phyloP scores from a whole-genome alignment of 1,140 invertebrate genomes.

The Rhyacophila brunnea region DNA sequence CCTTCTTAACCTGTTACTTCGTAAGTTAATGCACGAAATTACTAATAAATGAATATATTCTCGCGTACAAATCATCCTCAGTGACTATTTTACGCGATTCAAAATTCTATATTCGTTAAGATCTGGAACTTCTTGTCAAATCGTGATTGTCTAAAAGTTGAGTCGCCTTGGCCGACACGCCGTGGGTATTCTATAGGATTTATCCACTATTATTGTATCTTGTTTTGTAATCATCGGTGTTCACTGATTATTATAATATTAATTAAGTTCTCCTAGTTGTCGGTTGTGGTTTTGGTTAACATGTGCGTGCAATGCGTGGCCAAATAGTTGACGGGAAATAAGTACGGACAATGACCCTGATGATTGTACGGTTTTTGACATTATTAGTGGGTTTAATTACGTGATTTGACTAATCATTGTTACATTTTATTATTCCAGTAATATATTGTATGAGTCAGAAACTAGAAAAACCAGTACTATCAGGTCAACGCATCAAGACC shows the following conservation, averaged over 20 bases:
- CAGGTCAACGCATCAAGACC: slow-evolving; percentile 99
- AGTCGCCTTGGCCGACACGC: too few species aligned
- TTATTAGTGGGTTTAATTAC: not conserved
- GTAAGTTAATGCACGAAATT: slow-evolving; percentile 42
- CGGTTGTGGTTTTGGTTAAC: not conserved
- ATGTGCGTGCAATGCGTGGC: slow-evolving; percentile 15
- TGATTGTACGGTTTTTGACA: slow-evolving; percentile 6
- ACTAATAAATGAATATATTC: too few species aligned
- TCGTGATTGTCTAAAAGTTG: too few species aligned
- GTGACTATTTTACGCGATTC: too few species aligned
- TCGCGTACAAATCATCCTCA: too few species aligned
- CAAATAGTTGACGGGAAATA: slow-evolving; percentile 5
- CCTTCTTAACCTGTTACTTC: slow-evolving; percentile 56
- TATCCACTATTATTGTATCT: too few species aligned
- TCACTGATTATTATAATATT: not conserved
- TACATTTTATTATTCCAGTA: slow-evolving; percentile 68
- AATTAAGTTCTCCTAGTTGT: not conserved
- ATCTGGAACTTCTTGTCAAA: too few species aligned
- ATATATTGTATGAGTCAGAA: slow-evolving; percentile 99
- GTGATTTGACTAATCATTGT: not conserved
- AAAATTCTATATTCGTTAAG: too few species aligned
- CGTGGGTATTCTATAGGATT: too few species aligned
- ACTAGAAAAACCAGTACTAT: slow-evolving; percentile 99
- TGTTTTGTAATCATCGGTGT: not conserved
- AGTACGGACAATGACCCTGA: slow-evolving; percentile 25